Percentiles rank a stretch among this genome's conserved stretches.
Conservation (phyloP, 2,113 vertebrate species). For the Corapipo altera region DNA sequence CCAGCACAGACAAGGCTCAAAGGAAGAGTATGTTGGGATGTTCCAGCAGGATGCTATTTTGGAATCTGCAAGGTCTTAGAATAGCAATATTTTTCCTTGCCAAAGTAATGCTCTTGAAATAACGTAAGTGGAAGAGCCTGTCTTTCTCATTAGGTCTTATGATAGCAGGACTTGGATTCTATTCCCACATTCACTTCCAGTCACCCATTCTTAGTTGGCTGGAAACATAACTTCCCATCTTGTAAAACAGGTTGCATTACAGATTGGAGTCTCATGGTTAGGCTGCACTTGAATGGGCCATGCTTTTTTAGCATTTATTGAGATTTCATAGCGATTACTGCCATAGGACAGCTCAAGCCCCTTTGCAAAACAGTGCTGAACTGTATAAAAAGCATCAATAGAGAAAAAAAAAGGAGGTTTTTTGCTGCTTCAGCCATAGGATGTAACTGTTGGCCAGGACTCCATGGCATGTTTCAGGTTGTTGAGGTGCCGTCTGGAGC, state of each 20-base stretch:
- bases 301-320: neutral
- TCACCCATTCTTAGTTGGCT: neutral
- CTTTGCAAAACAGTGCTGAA: neutral
- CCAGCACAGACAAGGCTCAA: neutral
- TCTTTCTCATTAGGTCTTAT: neutral
- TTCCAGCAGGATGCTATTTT: slow-evolving; percentile 4
- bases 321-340: neutral
- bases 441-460: neutral
- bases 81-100: slow-evolving; percentile 12
- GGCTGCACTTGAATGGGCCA: neutral
- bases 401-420: fast-evolving
- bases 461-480: neutral
- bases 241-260: neutral
- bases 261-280: neutral
- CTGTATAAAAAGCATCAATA: neutral
- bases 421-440: neutral
- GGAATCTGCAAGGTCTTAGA: neutral
- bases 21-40: neutral
- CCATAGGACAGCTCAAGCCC: neutral
- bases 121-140: neutral
- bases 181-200: neutral
- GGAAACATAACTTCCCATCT: neutral
- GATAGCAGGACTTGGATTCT: neutral
- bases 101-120: slow-evolving; percentile 15
- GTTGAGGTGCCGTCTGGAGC: neutral